These are phyloP conservation scores for Cherax destructor DNA, from an alignment of 1,140 invertebrate genomes.

Conservation along the genomic window DNA sequence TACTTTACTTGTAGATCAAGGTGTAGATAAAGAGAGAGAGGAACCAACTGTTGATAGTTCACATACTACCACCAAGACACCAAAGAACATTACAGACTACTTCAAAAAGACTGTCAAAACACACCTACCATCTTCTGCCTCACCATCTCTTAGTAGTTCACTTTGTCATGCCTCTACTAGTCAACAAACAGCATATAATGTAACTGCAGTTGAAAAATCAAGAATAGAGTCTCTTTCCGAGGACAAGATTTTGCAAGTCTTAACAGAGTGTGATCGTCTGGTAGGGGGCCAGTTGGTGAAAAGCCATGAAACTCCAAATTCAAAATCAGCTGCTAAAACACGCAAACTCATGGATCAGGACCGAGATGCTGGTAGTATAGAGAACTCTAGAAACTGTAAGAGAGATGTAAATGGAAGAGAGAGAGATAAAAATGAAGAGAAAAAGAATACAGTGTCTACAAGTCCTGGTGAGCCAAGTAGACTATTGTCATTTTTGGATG, in stretches of 20 bases:
- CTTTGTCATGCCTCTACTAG: not conserved
- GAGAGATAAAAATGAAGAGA: not conserved
- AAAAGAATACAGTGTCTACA: not conserved
- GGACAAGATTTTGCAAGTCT: constrained; percentile 51
- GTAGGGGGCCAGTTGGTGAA: constrained; percentile 35
- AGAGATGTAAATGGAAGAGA: not conserved
- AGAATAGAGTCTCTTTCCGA: constrained; percentile 20
- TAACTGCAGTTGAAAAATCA: not conserved
- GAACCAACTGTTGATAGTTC: not conserved
- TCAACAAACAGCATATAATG: not conserved
- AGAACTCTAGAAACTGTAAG: not conserved
- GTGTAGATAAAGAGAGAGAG: not conserved
- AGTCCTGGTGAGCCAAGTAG: constrained; percentile 28
- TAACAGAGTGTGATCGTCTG: constrained; percentile 53
- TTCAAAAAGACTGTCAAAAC: not conserved
- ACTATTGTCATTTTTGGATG: constrained; percentile 38
- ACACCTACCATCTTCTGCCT: not conserved
- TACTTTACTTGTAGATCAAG: not conserved
- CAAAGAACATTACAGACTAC: constrained; percentile 26
- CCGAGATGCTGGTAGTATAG: not conserved
- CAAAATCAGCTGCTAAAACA: too few species aligned
- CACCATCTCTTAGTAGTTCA: not conserved
- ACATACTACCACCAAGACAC: not conserved
- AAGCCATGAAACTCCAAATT: not conserved
- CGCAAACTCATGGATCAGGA: not conserved